A percentile compares a stretch with the other conserved stretches of the same genome.
These are phyloP conservation scores for Physella acuta DNA, from an alignment of 1,140 invertebrate genomes.

Conservation along the genomic window DNA sequence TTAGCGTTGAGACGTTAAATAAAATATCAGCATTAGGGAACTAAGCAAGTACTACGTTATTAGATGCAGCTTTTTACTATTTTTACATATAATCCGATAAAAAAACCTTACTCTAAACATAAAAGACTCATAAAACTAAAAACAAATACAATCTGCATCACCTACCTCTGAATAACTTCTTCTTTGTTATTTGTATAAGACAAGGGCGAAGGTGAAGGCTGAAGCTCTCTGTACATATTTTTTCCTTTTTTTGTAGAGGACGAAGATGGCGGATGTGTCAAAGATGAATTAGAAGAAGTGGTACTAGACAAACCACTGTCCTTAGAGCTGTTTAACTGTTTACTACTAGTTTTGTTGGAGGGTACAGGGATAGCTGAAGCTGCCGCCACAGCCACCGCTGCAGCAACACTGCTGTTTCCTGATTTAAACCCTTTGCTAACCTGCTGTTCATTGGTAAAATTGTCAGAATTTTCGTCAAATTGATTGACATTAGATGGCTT, in stretches of 20 bases:
- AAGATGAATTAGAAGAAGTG: constrained; percentile 7
- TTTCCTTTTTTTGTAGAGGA: constrained; percentile 46
- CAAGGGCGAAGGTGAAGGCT: constrained; percentile 39
- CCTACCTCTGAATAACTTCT: constrained; percentile 49
- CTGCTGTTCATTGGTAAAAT: constrained; percentile 51
- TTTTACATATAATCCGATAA: no score
- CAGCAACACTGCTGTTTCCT: constrained; percentile 28
- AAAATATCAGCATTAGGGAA: no score
- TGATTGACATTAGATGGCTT: constrained; percentile 54
- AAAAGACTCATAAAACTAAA: background rate
- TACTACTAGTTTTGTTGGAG: constrained; percentile 37
- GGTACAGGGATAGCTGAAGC: constrained; percentile 11
- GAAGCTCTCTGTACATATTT: constrained; percentile 50
- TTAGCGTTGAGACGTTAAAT: background rate
- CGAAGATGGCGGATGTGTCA: constrained; percentile 19
- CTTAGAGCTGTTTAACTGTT: constrained; percentile 51
- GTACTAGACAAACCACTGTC: constrained; percentile 44
- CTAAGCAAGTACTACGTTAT: no score
- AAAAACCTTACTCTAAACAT: background rate
- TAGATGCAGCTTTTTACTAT: no score
- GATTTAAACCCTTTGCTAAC: constrained; percentile 48
- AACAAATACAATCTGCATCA: background rate
- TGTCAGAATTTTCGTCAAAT: constrained; percentile 54
- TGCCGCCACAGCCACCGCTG: constrained; percentile 21
- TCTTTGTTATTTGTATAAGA: constrained; percentile 56